Percentiles rank a stretch among this genome's conserved stretches.
Conservation (phyloP, 2,888 invertebrate genomes). For the Zygaena filipendulae region DNA sequence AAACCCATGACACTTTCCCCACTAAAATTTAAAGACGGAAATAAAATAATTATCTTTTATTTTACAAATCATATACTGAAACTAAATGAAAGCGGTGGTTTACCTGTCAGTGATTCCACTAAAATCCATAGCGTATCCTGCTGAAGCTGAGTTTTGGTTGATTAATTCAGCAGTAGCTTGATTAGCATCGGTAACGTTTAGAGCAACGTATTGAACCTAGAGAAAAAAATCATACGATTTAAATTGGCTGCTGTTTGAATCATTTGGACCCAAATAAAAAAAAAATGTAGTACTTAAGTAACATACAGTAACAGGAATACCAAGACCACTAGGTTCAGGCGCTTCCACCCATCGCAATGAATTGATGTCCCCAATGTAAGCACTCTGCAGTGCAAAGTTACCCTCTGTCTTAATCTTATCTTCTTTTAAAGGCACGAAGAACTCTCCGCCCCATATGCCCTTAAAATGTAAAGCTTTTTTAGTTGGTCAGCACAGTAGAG, state of each 20-base stretch:
- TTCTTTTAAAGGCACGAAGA: slow-evolving; percentile 23
- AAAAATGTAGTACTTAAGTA: neutral
- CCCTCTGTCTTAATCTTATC: too few species aligned
- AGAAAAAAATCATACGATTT: slow-evolving; percentile 3
- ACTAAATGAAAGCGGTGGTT: too few species aligned
- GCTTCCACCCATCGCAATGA: slow-evolving; percentile 30
- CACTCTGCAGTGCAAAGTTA: slow-evolving; percentile 17
- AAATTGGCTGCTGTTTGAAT: neutral
- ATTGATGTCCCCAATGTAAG: slow-evolving; percentile 22
- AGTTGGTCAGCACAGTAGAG: too few species aligned
- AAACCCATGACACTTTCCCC: slow-evolving; percentile 74
- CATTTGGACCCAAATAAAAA: slow-evolving; percentile 1
- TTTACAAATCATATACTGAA: too few species aligned
- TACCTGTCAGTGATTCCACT: slow-evolving; percentile 35
- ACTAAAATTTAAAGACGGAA: slow-evolving; percentile 21
- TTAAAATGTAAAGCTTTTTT: slow-evolving; percentile 17
- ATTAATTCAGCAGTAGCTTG: too few species aligned
- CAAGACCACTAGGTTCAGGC: slow-evolving; percentile 14
- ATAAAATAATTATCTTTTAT: neutral
- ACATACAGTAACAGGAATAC: slow-evolving; percentile 28
- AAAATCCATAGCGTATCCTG: slow-evolving; percentile 30
- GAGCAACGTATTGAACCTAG: slow-evolving; percentile 31
- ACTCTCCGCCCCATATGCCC: slow-evolving; percentile 28
- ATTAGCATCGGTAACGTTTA: too few species aligned
- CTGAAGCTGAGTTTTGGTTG: too few species aligned